phyloP scores from a whole-genome alignment of 2,113 vertebrate species.

The Atrichornis clamosus region DNA sequence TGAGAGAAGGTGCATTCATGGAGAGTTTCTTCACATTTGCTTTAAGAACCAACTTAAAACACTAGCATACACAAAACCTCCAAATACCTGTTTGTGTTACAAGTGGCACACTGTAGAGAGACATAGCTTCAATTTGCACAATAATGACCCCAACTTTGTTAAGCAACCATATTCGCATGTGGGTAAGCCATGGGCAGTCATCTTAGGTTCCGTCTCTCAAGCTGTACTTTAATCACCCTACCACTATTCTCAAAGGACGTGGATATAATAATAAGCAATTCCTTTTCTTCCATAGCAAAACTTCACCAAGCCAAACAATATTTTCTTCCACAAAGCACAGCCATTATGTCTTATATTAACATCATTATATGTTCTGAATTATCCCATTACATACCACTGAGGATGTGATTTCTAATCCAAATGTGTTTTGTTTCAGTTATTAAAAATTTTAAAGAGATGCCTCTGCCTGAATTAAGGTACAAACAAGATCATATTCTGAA shows the following conservation, averaged over 20 bases:
- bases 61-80: background rate
- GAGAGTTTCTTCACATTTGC: background rate
- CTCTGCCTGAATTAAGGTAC: background rate
- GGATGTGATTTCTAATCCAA: background rate
- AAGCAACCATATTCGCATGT: background rate
- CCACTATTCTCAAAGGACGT: background rate
- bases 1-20: background rate
- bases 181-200: background rate
- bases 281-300: background rate
- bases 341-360: background rate
- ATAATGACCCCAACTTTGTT: background rate
- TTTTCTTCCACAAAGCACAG: background rate
- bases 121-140: background rate
- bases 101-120: fast-evolving
- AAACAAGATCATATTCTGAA: background rate
- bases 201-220: background rate
- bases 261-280: background rate
- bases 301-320: background rate
- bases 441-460: background rate
- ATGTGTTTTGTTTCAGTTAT: fast-evolving
- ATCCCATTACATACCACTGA: background rate
- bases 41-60: background rate
- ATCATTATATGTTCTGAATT: background rate
- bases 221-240: background rate
- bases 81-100: background rate